A percentile compares a stretch with the other conserved stretches of the same genome.
phyloP scores from a whole-genome alignment of 2,797 vertebrate genomes.

The Menidia menidia region DNA sequence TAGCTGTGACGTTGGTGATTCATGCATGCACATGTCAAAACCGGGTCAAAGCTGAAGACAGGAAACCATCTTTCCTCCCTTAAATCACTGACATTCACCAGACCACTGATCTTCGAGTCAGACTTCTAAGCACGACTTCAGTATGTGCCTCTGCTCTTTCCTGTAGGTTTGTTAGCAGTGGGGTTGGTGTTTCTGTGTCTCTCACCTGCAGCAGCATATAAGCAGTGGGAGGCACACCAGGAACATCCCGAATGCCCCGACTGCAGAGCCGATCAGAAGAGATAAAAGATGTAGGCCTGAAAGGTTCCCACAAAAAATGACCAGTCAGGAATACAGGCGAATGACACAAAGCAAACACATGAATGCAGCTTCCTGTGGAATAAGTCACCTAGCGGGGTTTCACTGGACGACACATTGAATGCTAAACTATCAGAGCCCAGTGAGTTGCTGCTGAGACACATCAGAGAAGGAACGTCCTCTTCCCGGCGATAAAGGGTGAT shows the following conservation, averaged over 20 bases:
- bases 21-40: neutral
- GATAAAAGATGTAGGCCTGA: conserved; percentile 55
- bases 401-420: conserved; percentile 58
- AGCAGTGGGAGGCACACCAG: conserved; percentile 63
- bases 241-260: conserved; percentile 59
- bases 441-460: conserved; percentile 71
- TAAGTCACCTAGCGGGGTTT: conserved; percentile 51
- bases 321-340: conserved; percentile 2
- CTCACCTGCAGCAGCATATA: conserved; percentile 56
- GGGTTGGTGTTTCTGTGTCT: neutral
- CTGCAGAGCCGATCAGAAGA: conserved; percentile 59
- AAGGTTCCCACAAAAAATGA: conserved; percentile 13
- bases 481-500: conserved; percentile 58
- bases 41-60: neutral
- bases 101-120: too few relatives aligned
- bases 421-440: conserved; percentile 53
- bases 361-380: neutral
- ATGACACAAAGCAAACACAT: neutral
- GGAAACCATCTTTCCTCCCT: neutral
- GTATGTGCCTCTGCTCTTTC: neutral
- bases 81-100: neutral
- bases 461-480: conserved; percentile 41
- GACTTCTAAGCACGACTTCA: too few relatives aligned
- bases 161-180: neutral
- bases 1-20: neutral